A percentile compares a stretch with the other conserved stretches of the same genome.
Evolutionary conservation across 2,113 vertebrate species (phyloP).

Genomic region (Limanda limanda): DNA sequence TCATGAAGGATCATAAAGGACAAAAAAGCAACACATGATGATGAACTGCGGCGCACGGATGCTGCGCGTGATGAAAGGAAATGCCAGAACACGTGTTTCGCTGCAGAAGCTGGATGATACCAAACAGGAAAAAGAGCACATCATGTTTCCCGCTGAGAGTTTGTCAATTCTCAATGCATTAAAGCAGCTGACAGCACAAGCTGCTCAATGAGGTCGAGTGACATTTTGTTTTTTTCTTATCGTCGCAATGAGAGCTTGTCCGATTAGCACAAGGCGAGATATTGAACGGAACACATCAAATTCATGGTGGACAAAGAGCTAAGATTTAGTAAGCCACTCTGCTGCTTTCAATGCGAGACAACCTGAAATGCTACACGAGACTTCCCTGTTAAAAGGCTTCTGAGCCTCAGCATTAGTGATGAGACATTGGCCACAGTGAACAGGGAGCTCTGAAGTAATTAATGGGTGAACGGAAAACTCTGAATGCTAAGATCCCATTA

Average conservation of each 20-base stretch:
- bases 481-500: neutral
- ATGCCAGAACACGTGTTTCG: neutral
- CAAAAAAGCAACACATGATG: neutral
- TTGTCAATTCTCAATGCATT: conserved; percentile 37
- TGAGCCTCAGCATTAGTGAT: conserved; percentile 47
- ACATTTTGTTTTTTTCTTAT: too few relatives aligned
- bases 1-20: neutral
- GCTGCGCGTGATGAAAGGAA: neutral
- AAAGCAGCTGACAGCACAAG: conserved; percentile 16
- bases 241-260: too few relatives aligned
- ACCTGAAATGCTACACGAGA: too few relatives aligned
- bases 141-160: conserved; percentile 12
- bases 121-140: neutral
- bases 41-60: neutral
- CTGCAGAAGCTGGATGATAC: neutral
- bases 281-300: neutral
- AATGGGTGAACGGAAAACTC: conserved; percentile 17
- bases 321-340: neutral
- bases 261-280: too few relatives aligned
- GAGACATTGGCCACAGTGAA: conserved; percentile 42
- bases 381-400: neutral
- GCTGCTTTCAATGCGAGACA: neutral
- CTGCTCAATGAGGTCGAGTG: neutral
- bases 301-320: neutral
- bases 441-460: conserved; percentile 12